Conservation (phyloP, 2,113 vertebrate genomes). For the Strigops habroptila region DNA sequence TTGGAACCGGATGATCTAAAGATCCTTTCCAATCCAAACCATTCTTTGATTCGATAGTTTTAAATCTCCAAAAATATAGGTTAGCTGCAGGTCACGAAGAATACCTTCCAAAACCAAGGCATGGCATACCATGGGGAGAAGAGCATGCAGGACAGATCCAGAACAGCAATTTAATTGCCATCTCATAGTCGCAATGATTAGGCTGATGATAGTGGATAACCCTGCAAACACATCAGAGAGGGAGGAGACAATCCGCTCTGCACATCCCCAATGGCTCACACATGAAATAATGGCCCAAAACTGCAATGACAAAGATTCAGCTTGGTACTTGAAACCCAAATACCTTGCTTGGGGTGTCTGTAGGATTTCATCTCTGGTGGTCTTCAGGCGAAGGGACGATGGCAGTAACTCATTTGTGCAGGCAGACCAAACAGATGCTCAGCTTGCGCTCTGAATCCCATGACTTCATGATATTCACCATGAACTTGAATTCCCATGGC, state of each 20-base stretch:
- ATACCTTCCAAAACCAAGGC: neutral
- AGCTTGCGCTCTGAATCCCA: accelerated
- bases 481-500: neutral
- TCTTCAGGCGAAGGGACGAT: accelerated
- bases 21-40: neutral
- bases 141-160: neutral
- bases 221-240: too few relatives aligned
- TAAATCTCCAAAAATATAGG: neutral
- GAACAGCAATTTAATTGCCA: neutral
- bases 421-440: too few relatives aligned
- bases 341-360: accelerated
- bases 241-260: neutral
- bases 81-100: neutral
- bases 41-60: neutral
- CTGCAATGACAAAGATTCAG: accelerated
- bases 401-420: neutral
- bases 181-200: neutral
- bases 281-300: neutral
- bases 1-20: neutral
- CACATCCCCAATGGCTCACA: neutral
- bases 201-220: too few relatives aligned
- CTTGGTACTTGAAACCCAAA: neutral
- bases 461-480: accelerated
- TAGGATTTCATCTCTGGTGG: neutral
- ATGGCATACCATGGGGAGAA: neutral